Base-by-base conservation (phyloP, 1,140 invertebrate genomes). In the Drepana arcuata region DNA sequence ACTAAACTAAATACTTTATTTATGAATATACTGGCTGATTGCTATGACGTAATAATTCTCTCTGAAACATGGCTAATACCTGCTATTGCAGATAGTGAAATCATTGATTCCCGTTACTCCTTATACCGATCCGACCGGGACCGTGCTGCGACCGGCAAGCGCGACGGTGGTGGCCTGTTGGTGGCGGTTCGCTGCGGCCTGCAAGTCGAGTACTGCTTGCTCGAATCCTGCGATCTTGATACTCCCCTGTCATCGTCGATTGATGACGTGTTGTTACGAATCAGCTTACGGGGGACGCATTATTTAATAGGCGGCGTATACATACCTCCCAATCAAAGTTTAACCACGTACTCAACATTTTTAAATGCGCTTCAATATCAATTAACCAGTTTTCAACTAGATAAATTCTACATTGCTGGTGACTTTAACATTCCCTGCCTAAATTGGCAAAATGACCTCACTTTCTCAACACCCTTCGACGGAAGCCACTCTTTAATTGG, bases 1-100 rank as follows among this genome's bases (percentile, higher is more conserved):
- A 51, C 42, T n/a, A 51, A 51, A 39, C 23, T 46, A 16, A 37
- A 51, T 16, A 36, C 34, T n/a, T 7, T 52, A 4, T 44, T 24
- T 16, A 36, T 14, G 13, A 49, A 41, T 25, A 41, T 50, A 7
- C 14, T 50, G 1, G 2, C 26, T 1, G 12, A 37, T 9, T 21
- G 10, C 2, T 41, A 45, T 16, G 41, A 45, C 7, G 7, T 52
- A 7, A 47, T 47, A 3, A 26, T 52, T 13, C 26, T 48, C 0
- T 36, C 44, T 18, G 50, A 53, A 34, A 53, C 50, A 1, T 52
- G 50, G 41, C 14, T 53, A 16, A 11, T 24, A 7, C 16, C 33
- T 5, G 21, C 36, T 16, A 46, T 52, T 23, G n/a, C 5, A 18
- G 34, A 42, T 24, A 24, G 16, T 23, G 42, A 45, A 14, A 26